A percentile compares a stretch with the other conserved stretches of the same genome.
Evolutionary conservation across 64 coral and sea anemone species (phyloP).

Genomic region (Platygyra sinensis): DNA sequence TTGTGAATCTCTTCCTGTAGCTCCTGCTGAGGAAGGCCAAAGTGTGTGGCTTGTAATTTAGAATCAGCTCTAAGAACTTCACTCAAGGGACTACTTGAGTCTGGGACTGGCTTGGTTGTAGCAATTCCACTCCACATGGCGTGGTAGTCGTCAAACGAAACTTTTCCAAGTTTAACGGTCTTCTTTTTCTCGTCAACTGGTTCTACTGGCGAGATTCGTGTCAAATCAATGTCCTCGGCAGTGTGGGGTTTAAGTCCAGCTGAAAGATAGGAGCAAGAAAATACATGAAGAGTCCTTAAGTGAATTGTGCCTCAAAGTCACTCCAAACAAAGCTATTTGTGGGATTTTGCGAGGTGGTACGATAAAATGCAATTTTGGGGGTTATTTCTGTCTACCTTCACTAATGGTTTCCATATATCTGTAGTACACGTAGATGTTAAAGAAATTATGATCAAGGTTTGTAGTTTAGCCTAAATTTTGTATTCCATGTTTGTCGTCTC

Average conservation of each 20-base stretch:
- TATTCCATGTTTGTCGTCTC: too few species aligned
- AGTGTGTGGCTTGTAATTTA: slow-evolving; percentile 83
- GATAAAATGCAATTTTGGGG: too few species aligned
- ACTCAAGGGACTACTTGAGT: slow-evolving; percentile 62
- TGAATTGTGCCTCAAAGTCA: background rate
- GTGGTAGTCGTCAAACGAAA: slow-evolving; percentile 95
- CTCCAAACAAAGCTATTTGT: too few species aligned
- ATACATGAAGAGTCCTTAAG: background rate
- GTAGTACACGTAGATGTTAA: too few species aligned
- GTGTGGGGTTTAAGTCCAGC: slow-evolving; percentile 75
- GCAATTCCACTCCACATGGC: slow-evolving; percentile 95
- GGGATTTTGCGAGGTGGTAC: too few species aligned
- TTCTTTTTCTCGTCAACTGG: slow-evolving; percentile 20
- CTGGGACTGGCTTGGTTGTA: slow-evolving; percentile 69
- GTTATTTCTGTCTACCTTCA: too few species aligned
- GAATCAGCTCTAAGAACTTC: slow-evolving; percentile 72
- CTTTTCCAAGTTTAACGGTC: slow-evolving; percentile 39
- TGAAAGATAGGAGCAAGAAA: background rate
- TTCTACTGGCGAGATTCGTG: slow-evolving; percentile 20
- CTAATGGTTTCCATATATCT: too few species aligned
- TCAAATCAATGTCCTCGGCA: slow-evolving; percentile 44
- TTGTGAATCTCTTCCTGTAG: slow-evolving; percentile 89
- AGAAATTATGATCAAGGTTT: too few species aligned
- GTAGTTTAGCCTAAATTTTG: too few species aligned
- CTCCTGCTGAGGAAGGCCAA: slow-evolving; percentile 77